A percentile compares a stretch with the other conserved stretches of the same genome.
These are phyloP conservation scores for Drosophila rubida DNA, from an alignment of 2,888 invertebrate species.

Conservation along the genomic window DNA sequence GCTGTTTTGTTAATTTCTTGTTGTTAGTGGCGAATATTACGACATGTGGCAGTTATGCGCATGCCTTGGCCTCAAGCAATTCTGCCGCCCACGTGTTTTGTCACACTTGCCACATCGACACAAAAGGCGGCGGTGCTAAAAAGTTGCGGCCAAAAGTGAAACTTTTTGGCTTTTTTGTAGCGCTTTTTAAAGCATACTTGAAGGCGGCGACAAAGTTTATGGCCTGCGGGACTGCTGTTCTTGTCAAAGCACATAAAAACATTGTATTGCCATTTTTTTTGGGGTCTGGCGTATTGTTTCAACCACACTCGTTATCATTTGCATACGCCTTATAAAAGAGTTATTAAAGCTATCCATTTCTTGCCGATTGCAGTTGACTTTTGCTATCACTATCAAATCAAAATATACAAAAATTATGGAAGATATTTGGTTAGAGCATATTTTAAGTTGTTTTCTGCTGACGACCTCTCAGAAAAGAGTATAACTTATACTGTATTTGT, in stretches of 20 bases:
- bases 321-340: not conserved
- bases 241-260: not conserved
- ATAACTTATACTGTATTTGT: too few relatives aligned
- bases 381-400: not conserved
- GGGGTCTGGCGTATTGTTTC: not conserved
- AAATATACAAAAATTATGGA: not conserved
- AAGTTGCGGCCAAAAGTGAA: constrained; percentile 46
- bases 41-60: constrained; percentile 70
- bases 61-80: constrained; percentile 42
- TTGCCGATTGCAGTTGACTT: not conserved
- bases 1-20: constrained; percentile 36
- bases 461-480: too few relatives aligned
- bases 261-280: constrained; percentile 1
- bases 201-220: constrained; percentile 44
- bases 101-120: constrained; percentile 49
- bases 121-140: constrained; percentile 38
- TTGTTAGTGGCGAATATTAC: constrained; percentile 68
- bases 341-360: not conserved
- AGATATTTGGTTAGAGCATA: too few relatives aligned
- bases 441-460: too few relatives aligned
- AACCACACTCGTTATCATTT: not conserved
- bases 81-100: constrained; percentile 23
- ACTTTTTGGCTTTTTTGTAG: constrained; percentile 31
- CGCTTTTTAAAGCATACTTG: constrained; percentile 38
- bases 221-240: constrained; percentile 18